These are phyloP conservation scores for Nasonia oneida DNA, from an alignment of 2,888 invertebrate genomes.

Conservation along the genomic window DNA sequence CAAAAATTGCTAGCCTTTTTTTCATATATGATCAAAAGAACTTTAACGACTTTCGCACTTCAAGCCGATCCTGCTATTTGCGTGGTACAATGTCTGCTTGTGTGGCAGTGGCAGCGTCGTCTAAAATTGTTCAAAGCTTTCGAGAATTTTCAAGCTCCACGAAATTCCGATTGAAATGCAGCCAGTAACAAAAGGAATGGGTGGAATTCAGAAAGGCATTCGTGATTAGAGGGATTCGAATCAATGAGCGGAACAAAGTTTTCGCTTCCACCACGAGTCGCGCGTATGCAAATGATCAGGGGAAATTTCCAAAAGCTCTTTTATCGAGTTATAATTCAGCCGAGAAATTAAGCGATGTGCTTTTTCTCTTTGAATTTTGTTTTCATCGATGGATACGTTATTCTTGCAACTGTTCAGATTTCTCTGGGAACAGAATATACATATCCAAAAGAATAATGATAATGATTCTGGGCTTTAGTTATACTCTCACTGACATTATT, in stretches of 20 bases:
- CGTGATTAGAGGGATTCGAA: conserved; percentile 59
- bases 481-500: too few species aligned
- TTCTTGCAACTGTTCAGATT: too few species aligned
- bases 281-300: conserved; percentile 47
- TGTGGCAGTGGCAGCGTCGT: neutral
- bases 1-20: too few species aligned
- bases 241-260: conserved; percentile 60
- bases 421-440: too few species aligned
- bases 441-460: too few species aligned
- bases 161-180: conserved; percentile 57
- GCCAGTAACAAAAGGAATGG: conserved; percentile 47
- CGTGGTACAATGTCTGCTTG: neutral
- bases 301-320: conserved; percentile 17
- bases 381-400: too few species aligned
- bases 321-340: conserved; percentile 32
- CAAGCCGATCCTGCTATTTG: neutral
- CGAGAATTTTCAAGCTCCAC: conserved; percentile 57
- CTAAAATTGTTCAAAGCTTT: conserved; percentile 52
- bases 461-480: too few species aligned
- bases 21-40: neutral
- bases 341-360: neutral
- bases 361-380: too few species aligned
- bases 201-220: conserved; percentile 40
- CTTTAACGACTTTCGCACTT: neutral
- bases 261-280: conserved; percentile 31